Percentiles rank a stretch among this genome's conserved stretches.
phyloP scores from a whole-genome alignment of 2,797 vertebrate genomes.

The Bovichtus diacanthus region DNA sequence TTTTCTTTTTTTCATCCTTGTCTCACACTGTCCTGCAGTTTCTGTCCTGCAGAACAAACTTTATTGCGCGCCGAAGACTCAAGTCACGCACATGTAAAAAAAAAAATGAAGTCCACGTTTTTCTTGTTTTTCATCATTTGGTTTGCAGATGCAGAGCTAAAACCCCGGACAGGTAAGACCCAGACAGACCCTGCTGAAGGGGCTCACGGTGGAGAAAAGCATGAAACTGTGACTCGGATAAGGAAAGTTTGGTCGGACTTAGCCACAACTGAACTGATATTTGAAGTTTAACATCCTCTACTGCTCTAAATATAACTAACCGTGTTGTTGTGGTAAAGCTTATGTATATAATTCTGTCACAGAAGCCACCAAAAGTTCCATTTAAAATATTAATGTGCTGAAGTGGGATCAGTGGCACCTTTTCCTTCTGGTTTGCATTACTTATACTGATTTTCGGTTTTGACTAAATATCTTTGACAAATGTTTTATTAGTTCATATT shows the following conservation, averaged over 20 bases:
- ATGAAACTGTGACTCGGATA: background rate
- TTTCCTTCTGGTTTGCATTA: slow-evolving; percentile 8
- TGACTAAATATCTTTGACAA: background rate
- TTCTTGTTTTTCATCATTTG: slow-evolving; percentile 70
- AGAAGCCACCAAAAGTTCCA: slow-evolving; percentile 16
- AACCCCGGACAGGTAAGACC: slow-evolving; percentile 80
- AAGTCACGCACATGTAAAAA: slow-evolving; percentile 69
- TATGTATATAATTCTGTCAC: slow-evolving; percentile 6
- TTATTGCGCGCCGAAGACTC: slow-evolving; percentile 59
- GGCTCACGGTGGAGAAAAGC: slow-evolving; percentile 28
- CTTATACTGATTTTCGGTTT: background rate
- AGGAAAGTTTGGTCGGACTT: background rate
- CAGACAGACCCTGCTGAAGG: slow-evolving; percentile 18
- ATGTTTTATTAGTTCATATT: background rate
- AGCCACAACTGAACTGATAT: background rate
- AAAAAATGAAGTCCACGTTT: slow-evolving; percentile 79
- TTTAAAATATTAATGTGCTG: background rate
- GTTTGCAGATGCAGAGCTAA: slow-evolving; percentile 68
- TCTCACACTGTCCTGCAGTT: slow-evolving; percentile 69
- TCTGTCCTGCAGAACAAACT: slow-evolving; percentile 64
- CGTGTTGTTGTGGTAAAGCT: background rate
- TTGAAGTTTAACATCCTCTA: background rate
- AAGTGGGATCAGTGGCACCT: background rate
- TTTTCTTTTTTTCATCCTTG: slow-evolving; percentile 33
- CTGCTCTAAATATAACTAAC: background rate